Percentiles rank a stretch among this genome's conserved stretches.
phyloP scores from a whole-genome alignment of 2,113 vertebrate genomes.

The Theristicus caerulescens region DNA sequence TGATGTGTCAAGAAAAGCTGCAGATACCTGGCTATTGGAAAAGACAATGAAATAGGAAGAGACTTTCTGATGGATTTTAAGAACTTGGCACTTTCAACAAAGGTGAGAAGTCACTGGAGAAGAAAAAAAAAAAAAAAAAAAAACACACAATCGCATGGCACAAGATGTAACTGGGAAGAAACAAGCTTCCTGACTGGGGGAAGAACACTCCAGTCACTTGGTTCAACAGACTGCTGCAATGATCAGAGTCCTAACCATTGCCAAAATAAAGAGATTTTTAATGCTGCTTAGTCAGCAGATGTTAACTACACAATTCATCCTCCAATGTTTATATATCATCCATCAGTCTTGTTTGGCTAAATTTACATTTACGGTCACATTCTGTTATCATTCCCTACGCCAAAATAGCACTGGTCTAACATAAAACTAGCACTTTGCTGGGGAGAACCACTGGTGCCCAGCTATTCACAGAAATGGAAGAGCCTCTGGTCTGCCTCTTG shows the following conservation, averaged over 20 bases:
- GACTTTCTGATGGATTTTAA: not conserved
- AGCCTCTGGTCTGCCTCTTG: not conserved
- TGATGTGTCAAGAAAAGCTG: not conserved
- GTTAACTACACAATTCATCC: not conserved
- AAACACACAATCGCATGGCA: not conserved
- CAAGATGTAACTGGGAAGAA: not conserved
- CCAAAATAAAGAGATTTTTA: not conserved
- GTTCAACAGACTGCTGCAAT: not conserved
- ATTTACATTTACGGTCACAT: not conserved
- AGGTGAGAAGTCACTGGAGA: not conserved
- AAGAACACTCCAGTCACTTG: not conserved
- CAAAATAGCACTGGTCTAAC: not conserved
- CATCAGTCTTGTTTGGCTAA: not conserved
- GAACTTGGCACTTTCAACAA: not conserved
- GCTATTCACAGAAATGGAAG: not conserved
- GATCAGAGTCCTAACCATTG: not conserved
- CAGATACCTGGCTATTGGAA: not conserved
- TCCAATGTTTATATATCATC: not conserved
- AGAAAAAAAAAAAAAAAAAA: not conserved
- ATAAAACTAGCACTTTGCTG: not conserved
- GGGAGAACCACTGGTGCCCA: not conserved
- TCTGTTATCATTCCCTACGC: not conserved
- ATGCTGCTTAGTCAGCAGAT: not conserved
- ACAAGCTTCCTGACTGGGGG: not conserved
- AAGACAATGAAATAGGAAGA: not conserved